These are phyloP conservation scores for Conus ventricosus DNA, from an alignment of 1,140 invertebrate species.

Conservation along the genomic window DNA sequence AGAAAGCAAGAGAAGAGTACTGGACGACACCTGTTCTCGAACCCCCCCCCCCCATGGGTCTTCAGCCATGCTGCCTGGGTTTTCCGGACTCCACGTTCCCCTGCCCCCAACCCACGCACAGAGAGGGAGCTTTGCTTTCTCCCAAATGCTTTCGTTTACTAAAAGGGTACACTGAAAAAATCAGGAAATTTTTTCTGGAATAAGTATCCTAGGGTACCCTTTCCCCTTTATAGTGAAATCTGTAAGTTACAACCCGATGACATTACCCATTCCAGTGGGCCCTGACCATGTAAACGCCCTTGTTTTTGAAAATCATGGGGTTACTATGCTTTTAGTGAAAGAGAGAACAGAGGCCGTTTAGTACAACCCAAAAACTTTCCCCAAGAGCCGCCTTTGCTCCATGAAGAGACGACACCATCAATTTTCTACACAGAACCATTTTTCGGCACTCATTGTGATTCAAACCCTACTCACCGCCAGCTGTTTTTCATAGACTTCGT, in stretches of 20 bases:
- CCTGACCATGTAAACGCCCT: neutral
- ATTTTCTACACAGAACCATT: neutral
- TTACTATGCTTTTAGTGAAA: neutral
- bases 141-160: neutral
- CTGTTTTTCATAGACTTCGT: neutral
- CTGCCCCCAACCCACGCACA: neutral
- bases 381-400: neutral
- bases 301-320: neutral
- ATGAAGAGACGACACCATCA: neutral
- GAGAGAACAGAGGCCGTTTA: neutral
- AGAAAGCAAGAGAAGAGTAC: neutral
- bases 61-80: neutral
- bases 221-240: neutral
- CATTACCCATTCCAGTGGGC: neutral
- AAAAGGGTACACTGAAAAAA: neutral
- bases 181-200: neutral
- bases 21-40: neutral
- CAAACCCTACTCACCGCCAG: neutral
- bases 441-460: neutral
- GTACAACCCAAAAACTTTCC: neutral
- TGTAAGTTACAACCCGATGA: slow-evolving; percentile 9
- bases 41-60: neutral
- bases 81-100: neutral
- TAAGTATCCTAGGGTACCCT: neutral
- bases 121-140: neutral